Evolutionary conservation across 2,888 invertebrate genomes (phyloP).

Genomic region (Morpho deidamia): DNA sequence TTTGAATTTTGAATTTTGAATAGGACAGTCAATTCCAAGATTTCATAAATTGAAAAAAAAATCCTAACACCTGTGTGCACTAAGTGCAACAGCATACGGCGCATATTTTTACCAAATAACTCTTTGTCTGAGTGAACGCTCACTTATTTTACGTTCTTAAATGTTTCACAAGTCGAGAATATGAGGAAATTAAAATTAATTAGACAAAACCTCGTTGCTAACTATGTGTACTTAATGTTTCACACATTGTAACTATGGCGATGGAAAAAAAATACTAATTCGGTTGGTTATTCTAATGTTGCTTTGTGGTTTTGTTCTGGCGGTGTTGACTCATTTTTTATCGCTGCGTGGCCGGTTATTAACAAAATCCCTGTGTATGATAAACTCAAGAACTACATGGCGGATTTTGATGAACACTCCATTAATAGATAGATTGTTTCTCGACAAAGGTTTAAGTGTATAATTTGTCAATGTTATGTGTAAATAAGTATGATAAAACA

Average conservation of each 20-base stretch:
- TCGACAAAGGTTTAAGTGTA: not conserved
- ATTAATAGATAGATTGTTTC: not conserved
- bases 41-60: not conserved
- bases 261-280: not conserved
- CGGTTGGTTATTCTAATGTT: not conserved
- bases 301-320: not conserved
- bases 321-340: not conserved
- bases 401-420: not conserved
- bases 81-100: constrained; percentile 42
- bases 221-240: constrained; percentile 26
- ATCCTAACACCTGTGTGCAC: constrained; percentile 2
- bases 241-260: constrained; percentile 31
- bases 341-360: not conserved
- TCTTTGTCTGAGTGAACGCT: constrained; percentile 43
- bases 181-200: constrained; percentile 26
- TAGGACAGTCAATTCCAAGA: too few species aligned
- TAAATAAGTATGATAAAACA: not conserved
- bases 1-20: too few species aligned
- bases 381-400: not conserved
- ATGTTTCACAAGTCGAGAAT: constrained; percentile 20
- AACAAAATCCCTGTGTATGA: not conserved
- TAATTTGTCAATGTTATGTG: not conserved
- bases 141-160: constrained; percentile 28
- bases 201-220: constrained; percentile 20
- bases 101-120: constrained; percentile 59